A percentile compares a stretch with the other conserved stretches of the same genome.
Conservation (phyloP, 2,888 invertebrate genomes). For the Mimachlamys varia region DNA sequence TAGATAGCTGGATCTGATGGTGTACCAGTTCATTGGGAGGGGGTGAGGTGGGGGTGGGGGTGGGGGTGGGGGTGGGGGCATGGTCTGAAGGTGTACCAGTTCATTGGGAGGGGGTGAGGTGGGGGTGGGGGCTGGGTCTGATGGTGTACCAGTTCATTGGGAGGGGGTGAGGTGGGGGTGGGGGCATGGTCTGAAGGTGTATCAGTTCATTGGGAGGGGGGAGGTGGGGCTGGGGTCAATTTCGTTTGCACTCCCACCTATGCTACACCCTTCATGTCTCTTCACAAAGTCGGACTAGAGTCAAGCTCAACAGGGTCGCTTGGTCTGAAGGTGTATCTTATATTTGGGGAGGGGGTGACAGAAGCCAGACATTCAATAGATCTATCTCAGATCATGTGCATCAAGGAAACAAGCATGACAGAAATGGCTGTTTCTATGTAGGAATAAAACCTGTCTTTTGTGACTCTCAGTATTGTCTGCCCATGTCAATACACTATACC, state of each 20-base stretch:
- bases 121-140: background rate
- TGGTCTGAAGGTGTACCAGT: too few relatives aligned
- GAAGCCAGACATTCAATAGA: background rate
- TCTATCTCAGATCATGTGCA: background rate
- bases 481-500: background rate
- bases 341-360: background rate
- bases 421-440: background rate
- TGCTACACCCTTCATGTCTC: too few relatives aligned
- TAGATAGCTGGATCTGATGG: background rate
- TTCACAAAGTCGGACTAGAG: too few relatives aligned
- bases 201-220: too few relatives aligned
- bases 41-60: background rate
- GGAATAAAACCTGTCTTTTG: background rate
- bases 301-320: too few relatives aligned
- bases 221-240: too few relatives aligned
- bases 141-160: background rate
- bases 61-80: background rate
- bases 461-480: background rate
- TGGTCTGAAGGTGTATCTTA: too few relatives aligned
- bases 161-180: background rate
- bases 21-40: background rate
- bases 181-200: too few relatives aligned
- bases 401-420: background rate
- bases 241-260: too few relatives aligned
- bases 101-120: too few relatives aligned